Percentiles rank a stretch among this genome's conserved stretches.
Evolutionary conservation across 2,113 vertebrate genomes (phyloP).

Genomic region (Naja naja): DNA sequence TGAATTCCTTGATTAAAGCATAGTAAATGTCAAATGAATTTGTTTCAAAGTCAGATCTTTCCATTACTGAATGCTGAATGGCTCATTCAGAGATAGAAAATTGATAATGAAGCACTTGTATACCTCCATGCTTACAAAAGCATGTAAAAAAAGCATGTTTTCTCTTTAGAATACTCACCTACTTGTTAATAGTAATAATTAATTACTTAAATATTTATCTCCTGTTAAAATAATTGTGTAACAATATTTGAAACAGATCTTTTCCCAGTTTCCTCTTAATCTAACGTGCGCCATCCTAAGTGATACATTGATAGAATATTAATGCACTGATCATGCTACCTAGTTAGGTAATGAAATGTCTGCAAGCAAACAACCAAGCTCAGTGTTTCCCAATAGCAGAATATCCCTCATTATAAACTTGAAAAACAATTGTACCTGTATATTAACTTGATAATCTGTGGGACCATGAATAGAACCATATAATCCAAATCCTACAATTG

Average conservation of each 20-base stretch:
- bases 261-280: neutral
- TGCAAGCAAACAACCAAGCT: neutral
- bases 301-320: neutral
- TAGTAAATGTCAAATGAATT: neutral
- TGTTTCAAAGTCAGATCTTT: neutral
- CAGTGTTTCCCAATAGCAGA: neutral
- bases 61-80: neutral
- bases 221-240: neutral
- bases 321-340: neutral
- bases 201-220: neutral
- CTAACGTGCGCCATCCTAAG: neutral
- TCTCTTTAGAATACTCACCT: neutral
- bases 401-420: neutral
- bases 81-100: neutral
- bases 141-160: neutral
- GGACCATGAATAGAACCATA: slow-evolving; percentile 95
- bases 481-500: slow-evolving; percentile 90
- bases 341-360: neutral
- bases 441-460: slow-evolving; percentile 95
- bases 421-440: slow-evolving; percentile 79
- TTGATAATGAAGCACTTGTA: neutral
- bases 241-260: neutral
- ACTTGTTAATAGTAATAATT: neutral
- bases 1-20: neutral
- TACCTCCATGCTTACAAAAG: neutral